Conservation (phyloP, 64 coral and sea anemone genomes). For the Pocillopora damicornis region DNA sequence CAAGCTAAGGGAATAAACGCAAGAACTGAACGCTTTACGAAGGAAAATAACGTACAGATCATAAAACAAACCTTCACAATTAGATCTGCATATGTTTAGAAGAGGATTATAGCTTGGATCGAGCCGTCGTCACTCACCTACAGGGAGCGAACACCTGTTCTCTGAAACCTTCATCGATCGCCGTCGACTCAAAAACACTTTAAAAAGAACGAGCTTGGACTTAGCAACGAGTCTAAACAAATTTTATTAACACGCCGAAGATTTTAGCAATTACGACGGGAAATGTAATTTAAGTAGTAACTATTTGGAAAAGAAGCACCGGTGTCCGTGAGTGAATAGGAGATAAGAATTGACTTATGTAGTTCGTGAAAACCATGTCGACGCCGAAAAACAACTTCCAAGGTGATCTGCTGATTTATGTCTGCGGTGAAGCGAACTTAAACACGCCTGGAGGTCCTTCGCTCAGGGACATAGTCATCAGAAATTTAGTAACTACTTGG, state of each 20-base stretch:
- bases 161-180: neutral
- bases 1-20: neutral
- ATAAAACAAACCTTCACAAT: constrained; percentile 7
- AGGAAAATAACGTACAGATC: neutral
- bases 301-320: no score
- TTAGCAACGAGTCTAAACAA: neutral
- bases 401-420: constrained; percentile 47
- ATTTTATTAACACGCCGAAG: neutral
- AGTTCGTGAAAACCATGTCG: neutral
- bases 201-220: neutral
- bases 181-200: neutral
- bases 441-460: constrained; percentile 28
- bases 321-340: no score
- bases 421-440: constrained; percentile 67
- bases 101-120: neutral
- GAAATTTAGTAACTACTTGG: constrained; percentile 59
- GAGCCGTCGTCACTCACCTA: neutral
- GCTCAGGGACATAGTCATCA: constrained; percentile 57
- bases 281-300: neutral
- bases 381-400: neutral
- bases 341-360: neutral
- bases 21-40: neutral
- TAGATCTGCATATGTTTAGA: neutral
- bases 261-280: neutral
- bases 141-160: neutral